Percentiles rank a stretch among this genome's conserved stretches.
These are phyloP conservation scores for Aphidoletes aphidimyza DNA, from an alignment of 2,888 invertebrate species.

Conservation along the genomic window DNA sequence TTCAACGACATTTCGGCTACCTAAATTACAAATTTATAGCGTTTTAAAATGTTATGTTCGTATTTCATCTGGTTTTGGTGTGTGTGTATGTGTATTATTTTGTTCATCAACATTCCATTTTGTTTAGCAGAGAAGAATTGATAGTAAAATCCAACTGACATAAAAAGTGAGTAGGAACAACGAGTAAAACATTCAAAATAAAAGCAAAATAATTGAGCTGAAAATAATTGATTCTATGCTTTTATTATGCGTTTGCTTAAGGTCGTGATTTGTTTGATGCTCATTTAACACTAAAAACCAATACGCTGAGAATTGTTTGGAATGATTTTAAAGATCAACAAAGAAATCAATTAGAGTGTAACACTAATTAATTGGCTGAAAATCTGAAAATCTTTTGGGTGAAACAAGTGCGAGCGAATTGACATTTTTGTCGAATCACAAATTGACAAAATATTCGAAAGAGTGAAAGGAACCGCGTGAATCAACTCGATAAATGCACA, in stretches of 20 bases:
- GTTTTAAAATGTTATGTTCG: conserved; percentile 2
- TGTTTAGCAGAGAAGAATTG: not conserved
- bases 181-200: not conserved
- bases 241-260: not conserved
- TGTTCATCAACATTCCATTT: not conserved
- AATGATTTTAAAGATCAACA: conserved; percentile 39
- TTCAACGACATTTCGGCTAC: conserved; percentile 44
- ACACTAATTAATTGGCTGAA: conserved; percentile 50
- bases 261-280: not conserved
- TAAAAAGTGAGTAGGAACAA: not conserved
- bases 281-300: not conserved
- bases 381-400: conserved; percentile 37
- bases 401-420: not conserved
- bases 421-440: conserved; percentile 1
- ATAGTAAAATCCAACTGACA: conserved; percentile 30
- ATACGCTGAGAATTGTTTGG: too few relatives aligned
- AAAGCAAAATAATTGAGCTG: conserved; percentile 20
- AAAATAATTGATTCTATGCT: conserved; percentile 13
- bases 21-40: conserved; percentile 46
- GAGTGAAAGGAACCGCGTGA: not conserved
- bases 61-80: not conserved
- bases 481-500: not conserved
- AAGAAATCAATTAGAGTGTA: too few relatives aligned
- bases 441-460: conserved; percentile 2
- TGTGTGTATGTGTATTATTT: too few relatives aligned